Evolutionary conservation across 2,797 vertebrate species (phyloP).

Genomic region (Morus bassanus): DNA sequence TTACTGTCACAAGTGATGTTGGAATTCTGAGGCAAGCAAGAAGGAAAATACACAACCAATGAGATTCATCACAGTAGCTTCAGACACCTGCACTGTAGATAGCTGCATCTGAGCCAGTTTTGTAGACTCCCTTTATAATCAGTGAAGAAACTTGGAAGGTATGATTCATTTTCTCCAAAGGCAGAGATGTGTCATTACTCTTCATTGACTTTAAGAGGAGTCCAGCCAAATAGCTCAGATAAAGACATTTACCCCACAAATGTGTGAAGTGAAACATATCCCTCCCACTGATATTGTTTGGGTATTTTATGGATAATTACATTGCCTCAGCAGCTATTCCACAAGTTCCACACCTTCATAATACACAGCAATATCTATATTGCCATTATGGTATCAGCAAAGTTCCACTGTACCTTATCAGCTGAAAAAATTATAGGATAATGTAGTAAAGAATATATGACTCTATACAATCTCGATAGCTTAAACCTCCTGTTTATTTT

Average conservation of each 20-base stretch:
- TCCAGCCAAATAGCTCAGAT: constrained; percentile 28
- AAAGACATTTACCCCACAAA: constrained; percentile 11
- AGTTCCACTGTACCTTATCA: neutral
- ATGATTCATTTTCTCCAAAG: constrained; percentile 41
- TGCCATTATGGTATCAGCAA: neutral
- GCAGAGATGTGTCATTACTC: neutral
- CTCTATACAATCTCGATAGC: neutral
- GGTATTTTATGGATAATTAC: constrained; percentile 38
- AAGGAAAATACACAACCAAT: neutral
- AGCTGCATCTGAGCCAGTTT: neutral
- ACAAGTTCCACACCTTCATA: neutral
- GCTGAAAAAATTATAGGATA: neutral
- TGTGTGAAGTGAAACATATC: constrained; percentile 25
- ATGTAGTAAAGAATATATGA: constrained; percentile 1
- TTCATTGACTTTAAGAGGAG: constrained; percentile 3
- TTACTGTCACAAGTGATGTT: neutral
- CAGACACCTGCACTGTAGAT: neutral
- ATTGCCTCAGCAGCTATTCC: constrained; percentile 35
- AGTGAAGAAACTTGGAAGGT: neutral
- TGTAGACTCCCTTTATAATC: neutral
- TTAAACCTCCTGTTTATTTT: neutral
- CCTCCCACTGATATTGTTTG: constrained; percentile 19
- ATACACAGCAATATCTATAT: neutral
- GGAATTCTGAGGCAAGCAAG: constrained; percentile 28
- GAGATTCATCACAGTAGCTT: constrained; percentile 2